phyloP scores from a whole-genome alignment of 2,113 vertebrate genomes.

The Propithecus coquereli region DNA sequence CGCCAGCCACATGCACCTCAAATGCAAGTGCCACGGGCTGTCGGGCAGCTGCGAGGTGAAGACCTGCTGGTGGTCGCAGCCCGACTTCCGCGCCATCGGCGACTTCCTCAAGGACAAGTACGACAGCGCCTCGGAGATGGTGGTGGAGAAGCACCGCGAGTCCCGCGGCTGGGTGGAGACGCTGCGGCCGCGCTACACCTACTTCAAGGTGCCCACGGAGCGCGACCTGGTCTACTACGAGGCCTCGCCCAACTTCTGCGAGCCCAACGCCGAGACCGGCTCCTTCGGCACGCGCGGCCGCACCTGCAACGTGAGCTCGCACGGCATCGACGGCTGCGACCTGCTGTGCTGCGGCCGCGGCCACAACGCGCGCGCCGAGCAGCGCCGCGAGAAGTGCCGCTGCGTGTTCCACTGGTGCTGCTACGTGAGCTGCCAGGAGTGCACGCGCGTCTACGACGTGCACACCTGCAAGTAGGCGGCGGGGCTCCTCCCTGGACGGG shows the following conservation, averaged over 20 bases:
- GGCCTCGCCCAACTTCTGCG: constrained; percentile 88
- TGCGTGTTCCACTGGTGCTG: constrained; percentile 91
- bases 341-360: constrained; percentile 87
- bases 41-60: constrained; percentile 90
- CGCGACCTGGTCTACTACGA: constrained; percentile 89
- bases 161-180: constrained; percentile 90
- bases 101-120: constrained; percentile 91
- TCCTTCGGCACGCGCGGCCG: constrained; percentile 88
- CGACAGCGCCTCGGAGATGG: constrained; percentile 88
- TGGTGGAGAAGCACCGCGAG: constrained; percentile 88
- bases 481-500: background rate
- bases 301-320: constrained; percentile 87
- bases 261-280: constrained; percentile 86
- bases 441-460: constrained; percentile 86
- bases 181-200: constrained; percentile 86
- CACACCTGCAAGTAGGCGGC: constrained; percentile 87
- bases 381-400: constrained; percentile 86
- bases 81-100: constrained; percentile 86
- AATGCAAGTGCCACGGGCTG: constrained; percentile 89
- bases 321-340: constrained; percentile 88
- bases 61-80: constrained; percentile 90
- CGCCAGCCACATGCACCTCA: constrained; percentile 87
- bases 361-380: constrained; percentile 87
- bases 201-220: constrained; percentile 88
- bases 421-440: constrained; percentile 89